These are phyloP conservation scores for Fratercula arctica DNA, from an alignment of 2,797 vertebrate genomes.

Conservation along the genomic window DNA sequence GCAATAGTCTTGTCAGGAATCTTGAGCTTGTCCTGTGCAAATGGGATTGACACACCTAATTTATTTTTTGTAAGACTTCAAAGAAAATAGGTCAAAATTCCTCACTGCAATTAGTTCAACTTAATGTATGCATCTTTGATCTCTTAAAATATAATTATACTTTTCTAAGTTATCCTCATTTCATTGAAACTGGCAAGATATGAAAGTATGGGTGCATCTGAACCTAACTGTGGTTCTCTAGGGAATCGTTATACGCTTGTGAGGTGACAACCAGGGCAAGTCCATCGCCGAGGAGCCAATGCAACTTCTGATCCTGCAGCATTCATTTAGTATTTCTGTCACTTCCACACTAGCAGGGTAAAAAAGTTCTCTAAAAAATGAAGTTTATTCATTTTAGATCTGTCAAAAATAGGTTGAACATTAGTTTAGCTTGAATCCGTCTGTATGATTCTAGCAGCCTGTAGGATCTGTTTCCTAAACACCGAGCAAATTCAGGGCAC, in stretches of 20 bases:
- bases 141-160: conserved; percentile 14
- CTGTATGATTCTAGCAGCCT: not conserved
- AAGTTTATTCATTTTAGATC: not conserved
- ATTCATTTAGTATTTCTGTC: not conserved
- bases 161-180: conserved; percentile 19
- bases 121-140: conserved; percentile 13
- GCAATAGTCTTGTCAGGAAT: not conserved
- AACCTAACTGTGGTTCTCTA: not conserved
- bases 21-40: not conserved
- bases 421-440: not conserved
- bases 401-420: not conserved
- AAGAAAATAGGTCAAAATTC: conserved; percentile 48
- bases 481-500: not conserved
- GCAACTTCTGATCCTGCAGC: not conserved
- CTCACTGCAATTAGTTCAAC: conserved; percentile 40
- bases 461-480: not conserved
- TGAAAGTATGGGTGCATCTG: conserved; percentile 1
- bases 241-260: not conserved
- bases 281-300: not conserved
- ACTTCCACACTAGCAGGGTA: not conserved
- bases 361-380: not conserved
- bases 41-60: not conserved
- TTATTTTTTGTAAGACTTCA: conserved; percentile 25
- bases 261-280: not conserved
- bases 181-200: conserved; percentile 16